phyloP scores from a whole-genome alignment of 2,888 invertebrate species.

The Lordiphosa fenestrarum region DNA sequence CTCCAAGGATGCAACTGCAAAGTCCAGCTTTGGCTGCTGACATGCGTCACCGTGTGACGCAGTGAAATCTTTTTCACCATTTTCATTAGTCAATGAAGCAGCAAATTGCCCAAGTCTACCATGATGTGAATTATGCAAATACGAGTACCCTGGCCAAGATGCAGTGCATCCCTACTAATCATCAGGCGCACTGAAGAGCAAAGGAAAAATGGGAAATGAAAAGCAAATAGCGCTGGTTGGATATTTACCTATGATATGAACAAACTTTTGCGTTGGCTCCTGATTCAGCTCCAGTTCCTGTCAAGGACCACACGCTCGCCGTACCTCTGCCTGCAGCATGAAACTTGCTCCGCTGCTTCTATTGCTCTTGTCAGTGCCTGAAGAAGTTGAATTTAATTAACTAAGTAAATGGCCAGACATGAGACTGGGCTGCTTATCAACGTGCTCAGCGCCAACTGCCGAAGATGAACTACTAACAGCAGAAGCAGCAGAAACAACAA shows the following conservation, averaged over 20 bases:
- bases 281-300: slow-evolving; percentile 7
- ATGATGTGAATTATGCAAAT: slow-evolving; percentile 42
- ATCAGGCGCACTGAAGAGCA: slow-evolving; percentile 30
- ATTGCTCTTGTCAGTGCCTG: slow-evolving; percentile 30
- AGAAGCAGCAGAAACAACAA: slow-evolving; percentile 16
- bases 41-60: slow-evolving; percentile 24
- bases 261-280: slow-evolving; percentile 38
- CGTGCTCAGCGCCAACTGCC: slow-evolving; percentile 26
- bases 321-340: slow-evolving; percentile 24
- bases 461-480: slow-evolving; percentile 31
- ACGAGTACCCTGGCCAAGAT: slow-evolving; percentile 29
- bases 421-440: slow-evolving; percentile 51
- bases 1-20: slow-evolving; percentile 20
- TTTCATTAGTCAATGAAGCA: slow-evolving; percentile 57
- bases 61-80: slow-evolving; percentile 49
- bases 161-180: slow-evolving; percentile 31
- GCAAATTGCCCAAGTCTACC: slow-evolving; percentile 49
- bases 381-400: slow-evolving; percentile 73
- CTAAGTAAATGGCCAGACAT: slow-evolving; percentile 71
- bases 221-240: slow-evolving; percentile 52
- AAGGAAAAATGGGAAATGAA: slow-evolving; percentile 52
- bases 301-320: slow-evolving; percentile 22
- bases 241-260: slow-evolving; percentile 56
- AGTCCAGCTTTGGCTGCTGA: slow-evolving; percentile 12
- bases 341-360: slow-evolving; percentile 24